Percentiles rank a stretch among this genome's conserved stretches.
phyloP scores from a whole-genome alignment of 2,113 vertebrate genomes.

The Hiodon tergisus region DNA sequence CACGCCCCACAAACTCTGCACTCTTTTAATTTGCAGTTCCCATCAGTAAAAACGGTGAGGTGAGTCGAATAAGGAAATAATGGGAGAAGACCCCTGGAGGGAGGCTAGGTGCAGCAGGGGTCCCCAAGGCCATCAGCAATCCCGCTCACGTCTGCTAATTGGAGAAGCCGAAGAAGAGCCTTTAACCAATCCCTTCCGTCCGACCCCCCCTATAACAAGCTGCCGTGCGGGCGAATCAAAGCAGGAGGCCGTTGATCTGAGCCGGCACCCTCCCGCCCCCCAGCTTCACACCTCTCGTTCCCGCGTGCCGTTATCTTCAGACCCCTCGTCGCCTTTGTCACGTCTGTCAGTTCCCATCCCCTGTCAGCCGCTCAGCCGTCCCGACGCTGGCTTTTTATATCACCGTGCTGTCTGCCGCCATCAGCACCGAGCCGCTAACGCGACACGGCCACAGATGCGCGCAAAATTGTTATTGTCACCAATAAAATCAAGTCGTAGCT shows the following conservation, averaged over 20 bases:
- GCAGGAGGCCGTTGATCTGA: not conserved
- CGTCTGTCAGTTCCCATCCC: slow-evolving; percentile 18
- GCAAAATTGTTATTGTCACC: slow-evolving; percentile 38
- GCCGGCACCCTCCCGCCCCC: not conserved
- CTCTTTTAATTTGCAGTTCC: slow-evolving; percentile 45
- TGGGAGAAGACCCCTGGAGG: slow-evolving; percentile 10
- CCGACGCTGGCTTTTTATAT: slow-evolving; percentile 38
- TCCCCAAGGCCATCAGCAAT: slow-evolving; percentile 19
- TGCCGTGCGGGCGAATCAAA: slow-evolving; percentile 6
- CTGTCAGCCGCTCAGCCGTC: slow-evolving; percentile 33
- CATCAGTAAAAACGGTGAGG: slow-evolving; percentile 50
- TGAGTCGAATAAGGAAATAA: slow-evolving; percentile 41
- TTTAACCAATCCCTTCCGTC: not conserved
- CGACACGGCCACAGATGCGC: slow-evolving; percentile 35
- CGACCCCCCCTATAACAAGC: not conserved
- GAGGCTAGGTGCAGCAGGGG: not conserved
- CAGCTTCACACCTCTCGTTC: not conserved
- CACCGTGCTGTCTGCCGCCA: slow-evolving; percentile 18
- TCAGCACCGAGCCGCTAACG: slow-evolving; percentile 25
- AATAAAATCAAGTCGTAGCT: slow-evolving; percentile 34
- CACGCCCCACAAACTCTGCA: slow-evolving; percentile 30
- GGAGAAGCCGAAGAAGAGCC: not conserved
- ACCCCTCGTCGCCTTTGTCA: not conserved
- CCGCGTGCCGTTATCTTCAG: not conserved
- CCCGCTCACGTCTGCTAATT: slow-evolving; percentile 16